Evolutionary conservation across 2,113 vertebrate species (phyloP), one percentile per base, ranked within the genome.

Genomic region (Anguilla rostrata): DNA sequence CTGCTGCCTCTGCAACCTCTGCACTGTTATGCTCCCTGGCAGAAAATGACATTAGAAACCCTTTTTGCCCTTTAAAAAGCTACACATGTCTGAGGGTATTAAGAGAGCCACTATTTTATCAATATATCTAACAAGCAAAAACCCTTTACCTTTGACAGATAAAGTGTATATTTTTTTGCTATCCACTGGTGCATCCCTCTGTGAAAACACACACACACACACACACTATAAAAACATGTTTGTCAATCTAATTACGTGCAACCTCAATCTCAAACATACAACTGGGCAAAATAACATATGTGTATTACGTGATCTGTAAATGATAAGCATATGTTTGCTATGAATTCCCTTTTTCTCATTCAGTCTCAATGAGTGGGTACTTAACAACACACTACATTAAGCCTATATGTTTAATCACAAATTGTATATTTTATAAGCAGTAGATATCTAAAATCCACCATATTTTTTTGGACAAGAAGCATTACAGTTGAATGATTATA

Each of bases 401-500:
- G n/a, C 16, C 18, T 26, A 3, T 12, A 29, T 57, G 34, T 60
- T 84, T 63, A 9, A 11, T 29, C 41, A 5, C 71, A 12, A 26
- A 29, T 34, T 81, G 39, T 82, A 29, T 2, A n/a, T 60, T 75
- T 22, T 43, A 11, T 7, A 84, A 46, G 39, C 12, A 66, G 1
- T 20, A 66, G 26, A 78, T 79, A 40, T 79, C 6, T 18, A 56
- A 39, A 78, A 85, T 56, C 12, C 12, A 8, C 84, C n/a, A n/a
- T 56, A 79, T 26, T 49, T 83, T 34, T 83, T 83, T 34, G 39
- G 60, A 86, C 41, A 66, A 56, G 71, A 85, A 43, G 39, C 41
- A 56, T 79, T 81, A 81, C 78, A 81, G 82, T 60, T 78, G 83
- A 84, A 84, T 86, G 80, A 86, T 43, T 46, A 82, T 39, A 86